Base-by-base conservation (phyloP, 2,113 vertebrate species). In the human region DNA sequence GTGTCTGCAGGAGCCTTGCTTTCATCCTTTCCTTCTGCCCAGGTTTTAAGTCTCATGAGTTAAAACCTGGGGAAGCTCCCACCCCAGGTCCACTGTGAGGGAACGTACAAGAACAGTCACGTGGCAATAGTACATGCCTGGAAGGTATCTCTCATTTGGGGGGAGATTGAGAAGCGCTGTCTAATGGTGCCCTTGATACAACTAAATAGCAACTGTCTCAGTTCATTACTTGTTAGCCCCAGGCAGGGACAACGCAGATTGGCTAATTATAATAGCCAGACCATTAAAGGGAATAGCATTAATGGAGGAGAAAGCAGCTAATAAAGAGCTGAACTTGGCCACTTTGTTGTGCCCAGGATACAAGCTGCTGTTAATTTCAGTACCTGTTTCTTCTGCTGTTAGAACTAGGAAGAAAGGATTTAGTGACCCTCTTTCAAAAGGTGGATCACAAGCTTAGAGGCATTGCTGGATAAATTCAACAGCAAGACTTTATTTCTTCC, bases 191-290 rank as follows among this genome's bases (percentile, higher is more conserved):
- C 97, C 96, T 97, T 98, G 98, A 97, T 93, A 94, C 95, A 98
- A 98, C 98, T 98, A 97, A 98, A 98, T 98, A 96, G 97, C 96
- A 98, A 59, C 96, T 92, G 35, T 45, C 94, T 97, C 98, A 95
- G 98, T 98, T 98, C 97, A 98, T 99, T 98, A 98, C 98, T 97
- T 97, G 50, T 48, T 98, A 98, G 98, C 98, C 98, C 14, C 97
- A 95, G 98, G 98, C 98, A 97, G 98, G 97, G 97, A 97, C 98
- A 68, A 87, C 68, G 84, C 98, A 98, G 98, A 96, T 97, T 97
- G 94, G 97, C 97, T 98, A 97, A 97, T 98, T 97, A 93, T 97
- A 97, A 98, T 98, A 97, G 96, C 90, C 97, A 97, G 14, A 96
- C 97, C 97, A 96, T 98, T 98, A 98, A 70, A 93, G 82, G 92